Percentiles rank a stretch among this genome's conserved stretches.
phyloP scores from a whole-genome alignment of 2,113 vertebrate genomes.

The Todiramphus saurophagus region DNA sequence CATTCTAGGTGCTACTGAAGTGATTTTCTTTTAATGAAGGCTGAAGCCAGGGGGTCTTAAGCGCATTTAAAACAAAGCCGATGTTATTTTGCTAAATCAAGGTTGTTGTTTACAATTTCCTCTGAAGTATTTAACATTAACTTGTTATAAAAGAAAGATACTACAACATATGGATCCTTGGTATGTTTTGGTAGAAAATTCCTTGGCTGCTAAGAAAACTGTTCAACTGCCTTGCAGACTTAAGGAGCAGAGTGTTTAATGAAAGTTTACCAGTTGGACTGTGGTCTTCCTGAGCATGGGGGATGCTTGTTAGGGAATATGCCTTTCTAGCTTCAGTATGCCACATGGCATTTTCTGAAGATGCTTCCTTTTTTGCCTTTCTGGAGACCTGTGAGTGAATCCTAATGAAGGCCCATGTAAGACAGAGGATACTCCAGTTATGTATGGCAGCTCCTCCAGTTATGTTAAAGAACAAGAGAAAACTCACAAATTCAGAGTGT shows the following conservation, averaged over 20 bases:
- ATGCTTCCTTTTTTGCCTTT: not conserved
- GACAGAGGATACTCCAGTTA: not conserved
- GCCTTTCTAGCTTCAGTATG: not conserved
- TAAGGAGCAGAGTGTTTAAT: not conserved
- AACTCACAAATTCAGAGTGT: not conserved
- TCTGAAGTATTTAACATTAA: not conserved
- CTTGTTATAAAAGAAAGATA: not conserved
- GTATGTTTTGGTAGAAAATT: conserved; percentile 18
- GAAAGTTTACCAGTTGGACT: not conserved
- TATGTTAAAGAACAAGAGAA: not conserved
- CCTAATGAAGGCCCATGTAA: not conserved
- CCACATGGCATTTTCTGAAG: not conserved
- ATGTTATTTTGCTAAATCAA: conserved; percentile 27
- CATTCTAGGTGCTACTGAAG: not conserved
- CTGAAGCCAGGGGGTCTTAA: not conserved
- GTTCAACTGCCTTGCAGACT: not conserved
- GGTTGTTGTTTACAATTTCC: not conserved
- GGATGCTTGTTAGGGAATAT: not conserved
- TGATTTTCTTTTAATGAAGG: not conserved
- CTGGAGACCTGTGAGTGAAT: not conserved
- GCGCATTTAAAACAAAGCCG: conserved; percentile 8
- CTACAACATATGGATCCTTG: not conserved
- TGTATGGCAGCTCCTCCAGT: not conserved
- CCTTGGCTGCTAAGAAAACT: conserved; percentile 2
- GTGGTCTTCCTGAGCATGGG: not conserved